Base-by-base conservation (phyloP, 2,888 invertebrate genomes). In the Harpalus rufipes region DNA sequence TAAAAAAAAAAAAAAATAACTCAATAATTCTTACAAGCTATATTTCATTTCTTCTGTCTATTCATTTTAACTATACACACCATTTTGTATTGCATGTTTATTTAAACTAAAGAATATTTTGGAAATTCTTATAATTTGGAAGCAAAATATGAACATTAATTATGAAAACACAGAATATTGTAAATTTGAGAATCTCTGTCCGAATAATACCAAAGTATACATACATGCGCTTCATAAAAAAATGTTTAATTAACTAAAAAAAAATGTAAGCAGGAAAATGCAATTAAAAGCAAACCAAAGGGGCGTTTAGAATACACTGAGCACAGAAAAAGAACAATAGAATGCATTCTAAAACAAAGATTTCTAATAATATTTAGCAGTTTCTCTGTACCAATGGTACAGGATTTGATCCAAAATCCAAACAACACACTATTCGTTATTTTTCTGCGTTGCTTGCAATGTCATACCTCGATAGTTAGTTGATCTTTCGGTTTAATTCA, bases 261-360 rank as follows among this genome's bases (percentile, higher is more conserved):
- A 61, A 18, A 63, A 63, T 7, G 51, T 18, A 74, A 74, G 8
- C 18, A 44, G 32, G n/a, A 68, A 68, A 68, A 39, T 14, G 32
- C 14, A 39, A 68, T 18, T 21, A 81, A 81, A 61, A 80, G 78
- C 78, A 8, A 78, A 78, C n/a, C 12, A 78, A 78, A 58, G 0
- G 16, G 7, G 12, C 44, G n/a, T 76, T 76, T 32, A 32, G 44
- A 41, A 39, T 61, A 78, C 68, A 78, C 7, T 59, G 68, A 85
- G 44, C 85, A 85, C 85, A 85, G 85, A 85, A 85, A 85, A 85
- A 85, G 80, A 85, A 85, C 85, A 68, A 85, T 85, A 85, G 72
- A 80, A 80, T 14, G 63, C 18, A 74, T 72, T 84, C 84, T 81
- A 7, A 68, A 63, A 81, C 51, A 32, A 14, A 81, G 51, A 81